These are phyloP conservation scores for Glomeris maerens DNA, from an alignment of 1,140 invertebrate genomes.

Conservation along the genomic window DNA sequence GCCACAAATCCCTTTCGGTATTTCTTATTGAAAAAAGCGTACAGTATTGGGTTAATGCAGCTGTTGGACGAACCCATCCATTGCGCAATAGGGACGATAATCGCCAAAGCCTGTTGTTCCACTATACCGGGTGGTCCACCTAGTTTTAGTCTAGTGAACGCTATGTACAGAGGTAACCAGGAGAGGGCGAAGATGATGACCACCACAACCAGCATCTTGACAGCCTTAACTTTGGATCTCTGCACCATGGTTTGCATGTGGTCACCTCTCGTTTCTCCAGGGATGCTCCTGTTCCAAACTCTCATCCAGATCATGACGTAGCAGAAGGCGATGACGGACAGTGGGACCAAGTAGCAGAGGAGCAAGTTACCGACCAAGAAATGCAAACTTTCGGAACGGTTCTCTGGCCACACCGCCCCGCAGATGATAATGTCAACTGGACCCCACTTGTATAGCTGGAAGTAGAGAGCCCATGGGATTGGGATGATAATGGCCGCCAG, in stretches of 20 bases:
- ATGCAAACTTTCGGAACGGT: constrained; percentile 60
- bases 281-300: constrained; percentile 71
- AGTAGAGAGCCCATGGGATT: constrained; percentile 78
- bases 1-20: constrained; percentile 83
- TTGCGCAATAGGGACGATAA: constrained; percentile 76
- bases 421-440: constrained; percentile 38
- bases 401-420: constrained; percentile 68
- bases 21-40: constrained; percentile 94
- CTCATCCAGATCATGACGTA: constrained; percentile 87
- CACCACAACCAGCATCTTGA: constrained; percentile 91
- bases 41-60: constrained; percentile 94
- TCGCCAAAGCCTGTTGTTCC: constrained; percentile 43
- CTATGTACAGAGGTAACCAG: constrained; percentile 85
- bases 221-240: constrained; percentile 55
- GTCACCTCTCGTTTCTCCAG: constrained; percentile 76
- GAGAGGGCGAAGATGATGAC: constrained; percentile 86
- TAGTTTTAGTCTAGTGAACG: constrained; percentile 73
- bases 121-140: constrained; percentile 23
- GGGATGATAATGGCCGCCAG: constrained; percentile 65
- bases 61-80: constrained; percentile 93
- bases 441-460: constrained; percentile 49
- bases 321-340: constrained; percentile 77
- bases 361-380: constrained; percentile 78
- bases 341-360: constrained; percentile 82
- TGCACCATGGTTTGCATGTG: constrained; percentile 52